Percentiles rank a stretch among this genome's conserved stretches.
Evolutionary conservation across 2,797 vertebrate species (phyloP).

Genomic region (Prionace glauca): DNA sequence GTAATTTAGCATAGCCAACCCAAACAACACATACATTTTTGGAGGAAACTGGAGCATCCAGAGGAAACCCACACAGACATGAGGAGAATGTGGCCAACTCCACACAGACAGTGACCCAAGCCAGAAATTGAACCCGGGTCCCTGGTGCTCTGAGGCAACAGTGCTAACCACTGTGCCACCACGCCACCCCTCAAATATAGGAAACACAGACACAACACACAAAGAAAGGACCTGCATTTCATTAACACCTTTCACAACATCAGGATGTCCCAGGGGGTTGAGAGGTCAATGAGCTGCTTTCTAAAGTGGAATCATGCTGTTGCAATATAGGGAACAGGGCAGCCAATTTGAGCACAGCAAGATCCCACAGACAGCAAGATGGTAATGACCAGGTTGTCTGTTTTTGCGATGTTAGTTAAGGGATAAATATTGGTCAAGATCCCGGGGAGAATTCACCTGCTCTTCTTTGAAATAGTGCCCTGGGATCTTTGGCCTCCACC

Average conservation of each 20-base stretch:
- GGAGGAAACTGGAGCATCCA: no score
- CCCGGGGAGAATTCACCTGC: neutral
- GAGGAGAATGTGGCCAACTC: no score
- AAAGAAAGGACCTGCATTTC: neutral
- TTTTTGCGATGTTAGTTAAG: neutral
- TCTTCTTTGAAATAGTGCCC: neutral
- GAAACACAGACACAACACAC: no score
- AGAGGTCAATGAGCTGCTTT: neutral
- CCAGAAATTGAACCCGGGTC: no score
- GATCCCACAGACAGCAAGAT: neutral
- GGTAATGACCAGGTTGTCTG: neutral
- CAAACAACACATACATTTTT: no score
- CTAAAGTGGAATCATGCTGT: neutral
- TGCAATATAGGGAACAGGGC: neutral
- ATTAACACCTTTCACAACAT: neutral
- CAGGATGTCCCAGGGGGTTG: neutral
- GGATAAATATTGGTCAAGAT: no score
- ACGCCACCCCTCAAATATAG: no score
- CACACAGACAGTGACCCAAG: no score
- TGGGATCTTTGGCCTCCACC: neutral
- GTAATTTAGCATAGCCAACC: no score
- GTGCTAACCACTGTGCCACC: no score
- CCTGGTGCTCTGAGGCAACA: no score
- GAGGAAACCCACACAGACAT: no score
- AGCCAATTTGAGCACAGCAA: neutral